A percentile compares a stretch with the other conserved stretches of the same genome.
Conservation (phyloP, 1,140 invertebrate species). For the Mizuhopecten yessoensis region DNA sequence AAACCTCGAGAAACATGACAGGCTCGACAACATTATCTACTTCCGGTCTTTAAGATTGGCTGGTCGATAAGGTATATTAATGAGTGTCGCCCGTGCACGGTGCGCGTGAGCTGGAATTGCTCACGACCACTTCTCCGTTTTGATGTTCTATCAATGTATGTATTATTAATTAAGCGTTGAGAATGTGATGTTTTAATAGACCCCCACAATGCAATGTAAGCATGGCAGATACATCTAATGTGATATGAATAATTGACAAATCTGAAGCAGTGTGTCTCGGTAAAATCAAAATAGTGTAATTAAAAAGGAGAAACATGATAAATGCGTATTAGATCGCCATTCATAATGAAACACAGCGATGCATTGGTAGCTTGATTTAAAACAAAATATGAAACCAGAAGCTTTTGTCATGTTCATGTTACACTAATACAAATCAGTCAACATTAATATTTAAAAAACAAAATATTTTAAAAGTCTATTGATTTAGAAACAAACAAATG, state of each 20-base stretch:
- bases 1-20: background rate
- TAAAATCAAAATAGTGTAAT: background rate
- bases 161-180: constrained; percentile 20
- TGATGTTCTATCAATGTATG: background rate
- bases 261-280: background rate
- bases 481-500: no score
- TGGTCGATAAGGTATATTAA: background rate
- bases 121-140: background rate
- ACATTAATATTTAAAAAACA: no score
- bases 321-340: no score
- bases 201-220: background rate
- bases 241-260: background rate
- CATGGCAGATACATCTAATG: background rate
- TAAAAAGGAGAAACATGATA: no score
- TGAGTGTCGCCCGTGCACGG: constrained; percentile 19
- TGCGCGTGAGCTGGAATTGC: background rate
- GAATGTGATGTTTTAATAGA: background rate
- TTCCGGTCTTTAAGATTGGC: background rate
- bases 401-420: no score
- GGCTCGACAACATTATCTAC: background rate
- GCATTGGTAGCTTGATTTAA: no score
- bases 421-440: no score
- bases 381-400: no score
- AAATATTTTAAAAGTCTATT: no score
- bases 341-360: no score